Percentiles rank a stretch among this genome's conserved stretches.
Evolutionary conservation across 2,113 vertebrate genomes (phyloP).

Genomic region (Nerophis ophidion): DNA sequence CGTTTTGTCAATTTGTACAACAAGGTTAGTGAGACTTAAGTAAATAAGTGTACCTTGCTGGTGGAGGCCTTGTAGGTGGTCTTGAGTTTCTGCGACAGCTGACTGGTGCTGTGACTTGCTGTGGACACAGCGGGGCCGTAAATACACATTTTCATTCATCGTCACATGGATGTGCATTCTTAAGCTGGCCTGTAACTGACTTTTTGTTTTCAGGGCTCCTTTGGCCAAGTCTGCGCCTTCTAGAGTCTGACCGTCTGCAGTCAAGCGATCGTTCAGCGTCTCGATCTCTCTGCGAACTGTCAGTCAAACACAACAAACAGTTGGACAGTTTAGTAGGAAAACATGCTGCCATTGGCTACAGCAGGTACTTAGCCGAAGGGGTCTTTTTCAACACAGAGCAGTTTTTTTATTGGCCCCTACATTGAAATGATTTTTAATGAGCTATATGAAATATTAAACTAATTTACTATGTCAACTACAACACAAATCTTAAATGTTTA

Average conservation of each 20-base stretch:
- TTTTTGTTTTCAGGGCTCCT: constrained; percentile 96
- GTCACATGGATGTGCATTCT: no score
- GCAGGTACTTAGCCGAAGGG: no score
- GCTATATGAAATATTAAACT: no score
- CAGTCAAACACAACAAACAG: background rate
- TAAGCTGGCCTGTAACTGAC: constrained; percentile 47
- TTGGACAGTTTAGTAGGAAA: no score
- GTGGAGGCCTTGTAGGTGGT: constrained; percentile 99
- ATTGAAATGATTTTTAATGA: no score
- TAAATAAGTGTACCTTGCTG: constrained; percentile 82
- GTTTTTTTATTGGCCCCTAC: no score
- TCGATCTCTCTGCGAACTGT: constrained; percentile 94
- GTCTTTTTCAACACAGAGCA: no score
- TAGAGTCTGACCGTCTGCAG: constrained; percentile 84
- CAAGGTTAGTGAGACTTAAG: no score
- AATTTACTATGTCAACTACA: no score
- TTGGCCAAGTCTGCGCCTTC: constrained; percentile 92
- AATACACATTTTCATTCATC: background rate
- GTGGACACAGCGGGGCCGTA: constrained; percentile 15
- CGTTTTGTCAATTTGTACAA: no score
- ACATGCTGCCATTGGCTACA: no score
- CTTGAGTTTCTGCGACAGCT: constrained; percentile 97
- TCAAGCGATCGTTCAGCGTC: constrained; percentile 88
- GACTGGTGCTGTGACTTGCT: constrained; percentile 98
- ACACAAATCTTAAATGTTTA: no score